phyloP scores from a whole-genome alignment of 2,797 vertebrate genomes.

The Falco naumanni region DNA sequence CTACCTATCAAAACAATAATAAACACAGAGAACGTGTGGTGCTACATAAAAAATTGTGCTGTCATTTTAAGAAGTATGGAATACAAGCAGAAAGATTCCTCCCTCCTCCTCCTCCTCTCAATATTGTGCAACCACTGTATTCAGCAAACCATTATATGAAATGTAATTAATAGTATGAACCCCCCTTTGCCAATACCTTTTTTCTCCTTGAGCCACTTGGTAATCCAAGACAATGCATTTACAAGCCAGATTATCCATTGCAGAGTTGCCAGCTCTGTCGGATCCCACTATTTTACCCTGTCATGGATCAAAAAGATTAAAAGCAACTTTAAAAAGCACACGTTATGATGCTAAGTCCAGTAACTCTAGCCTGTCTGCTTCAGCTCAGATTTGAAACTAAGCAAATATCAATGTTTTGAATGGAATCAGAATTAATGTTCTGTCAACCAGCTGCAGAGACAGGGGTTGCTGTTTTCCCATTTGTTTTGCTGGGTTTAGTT shows the following conservation, averaged over 20 bases:
- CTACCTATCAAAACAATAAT: conserved; percentile 11
- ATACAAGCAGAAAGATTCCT: not conserved
- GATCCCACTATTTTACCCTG: not conserved
- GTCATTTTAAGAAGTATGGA: not conserved
- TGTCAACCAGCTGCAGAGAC: conserved; percentile 5
- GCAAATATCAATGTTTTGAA: conserved; percentile 38
- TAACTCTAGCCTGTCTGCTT: conserved; percentile 5
- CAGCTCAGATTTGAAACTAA: conserved; percentile 34
- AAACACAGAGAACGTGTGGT: not conserved
- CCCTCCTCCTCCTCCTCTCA: not conserved
- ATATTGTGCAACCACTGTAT: not conserved
- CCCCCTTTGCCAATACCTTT: not conserved
- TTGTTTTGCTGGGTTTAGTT: not conserved
- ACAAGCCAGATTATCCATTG: not conserved
- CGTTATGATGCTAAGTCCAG: not conserved
- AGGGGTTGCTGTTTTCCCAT: not conserved
- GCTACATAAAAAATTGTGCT: not conserved
- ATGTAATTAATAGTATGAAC: not conserved
- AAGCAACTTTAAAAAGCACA: conserved; percentile 1
- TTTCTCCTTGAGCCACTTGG: not conserved
- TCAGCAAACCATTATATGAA: not conserved
- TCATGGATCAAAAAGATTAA: conserved; percentile 40
- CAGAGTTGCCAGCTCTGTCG: not conserved
- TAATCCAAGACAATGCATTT: not conserved
- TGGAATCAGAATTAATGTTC: not conserved